phyloP scores from a whole-genome alignment of 2,888 invertebrate species.

The Drosophila stalkeri region DNA sequence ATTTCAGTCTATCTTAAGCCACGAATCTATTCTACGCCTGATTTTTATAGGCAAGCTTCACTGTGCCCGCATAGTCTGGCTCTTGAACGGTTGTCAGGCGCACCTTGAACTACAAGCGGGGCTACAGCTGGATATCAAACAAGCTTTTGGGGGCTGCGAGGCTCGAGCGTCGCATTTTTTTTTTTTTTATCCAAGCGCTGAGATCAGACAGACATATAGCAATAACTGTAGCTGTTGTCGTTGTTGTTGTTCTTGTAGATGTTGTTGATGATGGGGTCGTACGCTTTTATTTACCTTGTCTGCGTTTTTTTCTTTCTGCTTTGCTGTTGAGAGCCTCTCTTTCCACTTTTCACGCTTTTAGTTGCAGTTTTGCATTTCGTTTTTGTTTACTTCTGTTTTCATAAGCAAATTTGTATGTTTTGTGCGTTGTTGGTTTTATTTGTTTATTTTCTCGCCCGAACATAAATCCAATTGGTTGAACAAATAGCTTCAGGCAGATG shows the following conservation, averaged over 20 bases:
- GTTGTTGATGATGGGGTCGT: conserved; percentile 45
- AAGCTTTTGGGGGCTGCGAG: conserved; percentile 35
- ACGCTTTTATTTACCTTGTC: conserved; percentile 74
- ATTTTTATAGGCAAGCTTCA: conserved; percentile 8
- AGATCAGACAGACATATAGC: conserved; percentile 54
- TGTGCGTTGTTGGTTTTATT: conserved; percentile 62
- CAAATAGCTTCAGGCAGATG: conserved; percentile 41
- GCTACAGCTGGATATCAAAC: conserved; percentile 40
- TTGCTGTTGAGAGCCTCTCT: conserved; percentile 4
- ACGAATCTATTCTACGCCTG: neutral
- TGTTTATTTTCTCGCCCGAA: conserved; percentile 45
- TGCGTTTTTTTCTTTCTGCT: conserved; percentile 46
- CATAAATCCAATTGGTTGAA: conserved; percentile 69
- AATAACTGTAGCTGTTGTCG: conserved; percentile 29
- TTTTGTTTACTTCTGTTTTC: conserved; percentile 34
- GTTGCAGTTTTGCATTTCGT: conserved; percentile 48
- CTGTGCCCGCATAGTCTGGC: conserved; percentile 52
- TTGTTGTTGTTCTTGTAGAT: conserved; percentile 18
- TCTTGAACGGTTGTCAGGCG: conserved; percentile 48
- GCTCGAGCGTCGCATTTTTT: conserved; percentile 25
- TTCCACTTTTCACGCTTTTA: conserved; percentile 47
- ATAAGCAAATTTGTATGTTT: conserved; percentile 61
- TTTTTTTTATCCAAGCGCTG: conserved; percentile 64
- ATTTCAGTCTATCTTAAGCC: neutral
- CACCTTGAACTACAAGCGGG: conserved; percentile 72